phyloP scores from a whole-genome alignment of 2,113 vertebrate species.

The human region DNA sequence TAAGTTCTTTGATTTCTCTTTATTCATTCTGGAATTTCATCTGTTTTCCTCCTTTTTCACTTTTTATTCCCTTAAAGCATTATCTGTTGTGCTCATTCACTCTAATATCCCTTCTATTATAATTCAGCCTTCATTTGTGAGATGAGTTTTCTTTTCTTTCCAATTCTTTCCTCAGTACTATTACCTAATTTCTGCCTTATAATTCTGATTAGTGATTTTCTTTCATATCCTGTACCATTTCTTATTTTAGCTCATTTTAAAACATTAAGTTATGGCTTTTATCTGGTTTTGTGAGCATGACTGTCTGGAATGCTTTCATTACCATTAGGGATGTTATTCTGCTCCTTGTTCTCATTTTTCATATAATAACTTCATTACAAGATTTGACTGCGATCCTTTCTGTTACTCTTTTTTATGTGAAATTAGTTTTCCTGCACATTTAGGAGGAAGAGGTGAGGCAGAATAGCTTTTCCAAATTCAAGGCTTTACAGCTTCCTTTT shows the following conservation, averaged over 20 bases:
- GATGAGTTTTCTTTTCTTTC: slow-evolving; percentile 31
- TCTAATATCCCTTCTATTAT: neutral
- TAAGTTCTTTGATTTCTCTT: neutral
- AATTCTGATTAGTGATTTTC: neutral
- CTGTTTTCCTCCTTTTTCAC: neutral
- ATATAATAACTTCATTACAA: slow-evolving; percentile 14
- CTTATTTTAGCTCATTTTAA: slow-evolving; percentile 16
- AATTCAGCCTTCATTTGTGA: neutral
- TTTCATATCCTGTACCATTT: neutral
- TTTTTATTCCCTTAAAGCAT: neutral
- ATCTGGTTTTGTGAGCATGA: neutral
- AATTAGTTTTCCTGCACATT: slow-evolving; percentile 25
- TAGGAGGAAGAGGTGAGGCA: neutral
- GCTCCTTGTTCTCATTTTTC: neutral
- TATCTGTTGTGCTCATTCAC: neutral
- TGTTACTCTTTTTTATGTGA: neutral
- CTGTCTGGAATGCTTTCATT: neutral
- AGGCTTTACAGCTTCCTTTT: neutral
- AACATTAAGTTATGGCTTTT: neutral
- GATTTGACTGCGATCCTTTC: neutral
- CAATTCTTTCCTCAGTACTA: neutral
- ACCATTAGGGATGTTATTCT: neutral
- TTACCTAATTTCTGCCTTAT: slow-evolving; percentile 11
- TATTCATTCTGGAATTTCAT: neutral
- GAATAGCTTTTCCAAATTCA: neutral